Conservation (phyloP, 2,113 vertebrate species). For the Okapia johnstoni region DNA sequence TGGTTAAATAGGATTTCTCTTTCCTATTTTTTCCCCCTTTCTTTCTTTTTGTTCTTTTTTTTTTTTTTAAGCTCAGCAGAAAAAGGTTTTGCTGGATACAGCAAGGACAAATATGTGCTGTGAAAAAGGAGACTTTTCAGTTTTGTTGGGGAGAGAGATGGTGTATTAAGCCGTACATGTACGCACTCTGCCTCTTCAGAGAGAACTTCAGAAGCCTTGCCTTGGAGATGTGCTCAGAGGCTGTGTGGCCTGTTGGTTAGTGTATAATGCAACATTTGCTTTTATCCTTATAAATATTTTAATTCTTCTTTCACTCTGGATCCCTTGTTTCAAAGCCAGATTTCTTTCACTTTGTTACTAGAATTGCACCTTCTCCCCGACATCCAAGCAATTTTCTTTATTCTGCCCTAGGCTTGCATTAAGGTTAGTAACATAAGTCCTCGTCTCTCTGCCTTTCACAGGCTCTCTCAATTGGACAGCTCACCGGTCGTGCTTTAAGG, state of each 20-base stretch:
- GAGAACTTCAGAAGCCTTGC: conserved; percentile 49
- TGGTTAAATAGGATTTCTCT: conserved; percentile 62
- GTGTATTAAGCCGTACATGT: neutral
- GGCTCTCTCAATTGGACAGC: neutral
- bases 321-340: conserved; percentile 50
- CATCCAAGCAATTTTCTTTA: neutral
- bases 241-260: neutral
- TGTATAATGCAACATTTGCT: conserved; percentile 23
- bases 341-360: conserved; percentile 14
- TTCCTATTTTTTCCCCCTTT: conserved; percentile 6
- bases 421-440: conserved; percentile 1
- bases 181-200: neutral
- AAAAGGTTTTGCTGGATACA: conserved; percentile 22
- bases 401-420: neutral
- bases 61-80: neutral
- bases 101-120: conserved; percentile 35
- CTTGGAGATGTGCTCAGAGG: conserved; percentile 47
- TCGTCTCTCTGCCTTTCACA: neutral
- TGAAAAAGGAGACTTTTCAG: neutral
- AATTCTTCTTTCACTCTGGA: conserved; percentile 41
- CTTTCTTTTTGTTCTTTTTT: neutral
- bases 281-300: conserved; percentile 68
- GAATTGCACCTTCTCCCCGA: neutral
- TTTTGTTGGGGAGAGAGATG: neutral
- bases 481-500: neutral